phyloP scores from a whole-genome alignment of 2,797 vertebrate species.

The Lemur catta region DNA sequence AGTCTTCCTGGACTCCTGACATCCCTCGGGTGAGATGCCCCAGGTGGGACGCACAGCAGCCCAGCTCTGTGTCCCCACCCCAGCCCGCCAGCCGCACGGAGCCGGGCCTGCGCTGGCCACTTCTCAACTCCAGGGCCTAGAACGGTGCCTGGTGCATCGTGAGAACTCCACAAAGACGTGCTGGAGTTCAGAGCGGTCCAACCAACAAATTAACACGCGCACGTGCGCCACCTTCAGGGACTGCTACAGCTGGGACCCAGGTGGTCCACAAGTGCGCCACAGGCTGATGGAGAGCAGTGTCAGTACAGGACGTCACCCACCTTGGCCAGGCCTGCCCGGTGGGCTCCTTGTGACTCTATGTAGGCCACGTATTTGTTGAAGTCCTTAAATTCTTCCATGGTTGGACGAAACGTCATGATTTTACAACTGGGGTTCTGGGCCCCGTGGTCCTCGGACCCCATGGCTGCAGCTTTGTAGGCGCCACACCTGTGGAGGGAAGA shows the following conservation, averaged over 20 bases:
- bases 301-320: constrained; percentile 69
- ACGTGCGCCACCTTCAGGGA: accelerated
- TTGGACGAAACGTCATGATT: constrained; percentile 98
- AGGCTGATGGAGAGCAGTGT: neutral
- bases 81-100: accelerated
- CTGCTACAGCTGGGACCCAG: accelerated
- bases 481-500: constrained; percentile 6
- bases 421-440: constrained; percentile 94
- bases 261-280: accelerated
- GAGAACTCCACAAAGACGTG: neutral
- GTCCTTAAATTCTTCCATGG: constrained; percentile 95
- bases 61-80: neutral
- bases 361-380: constrained; percentile 94
- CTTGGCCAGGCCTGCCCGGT: constrained; percentile 94
- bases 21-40: neutral
- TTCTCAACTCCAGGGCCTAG: neutral
- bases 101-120: accelerated
- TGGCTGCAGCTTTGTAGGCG: constrained; percentile 13
- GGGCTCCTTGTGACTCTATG: constrained; percentile 96
- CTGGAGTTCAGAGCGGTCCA: neutral
- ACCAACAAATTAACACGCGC: accelerated
- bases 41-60: neutral
- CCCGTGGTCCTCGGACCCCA: constrained; percentile 84
- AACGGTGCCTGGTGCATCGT: accelerated
- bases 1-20: neutral